Percentiles rank a stretch among this genome's conserved stretches.
These are phyloP conservation scores for Ichneumoninae sp. DNA, from an alignment of 2,888 invertebrate genomes.

Conservation along the genomic window DNA sequence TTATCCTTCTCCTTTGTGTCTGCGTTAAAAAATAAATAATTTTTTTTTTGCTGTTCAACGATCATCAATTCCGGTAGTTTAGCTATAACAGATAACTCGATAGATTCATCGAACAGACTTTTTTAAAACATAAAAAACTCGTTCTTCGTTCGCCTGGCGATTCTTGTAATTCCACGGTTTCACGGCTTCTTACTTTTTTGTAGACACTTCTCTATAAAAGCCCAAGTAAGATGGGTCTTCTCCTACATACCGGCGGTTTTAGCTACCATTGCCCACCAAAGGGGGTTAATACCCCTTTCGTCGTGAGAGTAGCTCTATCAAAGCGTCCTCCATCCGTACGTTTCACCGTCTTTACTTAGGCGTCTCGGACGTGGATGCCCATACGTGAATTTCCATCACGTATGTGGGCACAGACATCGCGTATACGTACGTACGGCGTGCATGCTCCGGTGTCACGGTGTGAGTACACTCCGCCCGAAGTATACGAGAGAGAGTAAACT, in stretches of 20 bases:
- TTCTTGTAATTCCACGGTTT: background rate
- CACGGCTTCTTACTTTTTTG: background rate
- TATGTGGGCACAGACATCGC: background rate
- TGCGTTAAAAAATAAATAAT: background rate
- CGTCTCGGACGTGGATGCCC: background rate
- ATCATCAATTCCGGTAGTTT: background rate
- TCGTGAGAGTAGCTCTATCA: constrained; percentile 23
- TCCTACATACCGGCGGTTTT: background rate
- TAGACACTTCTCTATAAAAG: background rate
- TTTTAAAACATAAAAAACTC: background rate
- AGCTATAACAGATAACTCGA: background rate
- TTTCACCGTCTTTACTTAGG: constrained; percentile 39
- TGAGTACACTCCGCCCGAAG: constrained; percentile 3
- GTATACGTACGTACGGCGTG: background rate
- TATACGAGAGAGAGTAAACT: constrained; percentile 34
- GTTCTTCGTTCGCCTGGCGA: background rate
- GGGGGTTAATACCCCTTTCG: background rate
- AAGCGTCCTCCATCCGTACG: constrained; percentile 17
- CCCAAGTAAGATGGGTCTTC: background rate
- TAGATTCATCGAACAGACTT: background rate
- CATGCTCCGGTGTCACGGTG: background rate
- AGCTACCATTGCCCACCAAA: background rate
- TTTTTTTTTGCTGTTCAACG: background rate
- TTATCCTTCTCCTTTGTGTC: background rate
- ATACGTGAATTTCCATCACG: constrained; percentile 12